Percentiles rank a stretch among this genome's conserved stretches.
phyloP scores from a whole-genome alignment of 2,888 invertebrate species.

The Drosophila niveifrons region DNA sequence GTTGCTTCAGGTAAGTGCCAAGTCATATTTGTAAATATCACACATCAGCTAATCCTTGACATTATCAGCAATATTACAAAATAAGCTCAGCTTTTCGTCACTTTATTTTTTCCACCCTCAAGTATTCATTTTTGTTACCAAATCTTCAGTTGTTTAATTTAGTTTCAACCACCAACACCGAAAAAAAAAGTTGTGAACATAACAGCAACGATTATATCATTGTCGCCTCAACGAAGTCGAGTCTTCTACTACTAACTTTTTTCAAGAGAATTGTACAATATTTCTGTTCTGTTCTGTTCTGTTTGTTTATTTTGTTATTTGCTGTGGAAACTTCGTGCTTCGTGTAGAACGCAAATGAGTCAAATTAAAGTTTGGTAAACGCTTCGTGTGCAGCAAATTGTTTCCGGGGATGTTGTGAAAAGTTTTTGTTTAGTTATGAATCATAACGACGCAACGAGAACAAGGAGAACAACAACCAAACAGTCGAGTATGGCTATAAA shows the following conservation, averaged over 20 bases:
- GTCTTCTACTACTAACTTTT: slow-evolving; percentile 12
- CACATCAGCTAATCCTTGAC: not conserved
- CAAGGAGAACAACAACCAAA: slow-evolving; percentile 30
- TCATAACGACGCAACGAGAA: slow-evolving; percentile 67
- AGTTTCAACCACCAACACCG: slow-evolving; percentile 35
- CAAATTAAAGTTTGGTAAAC: slow-evolving; percentile 76
- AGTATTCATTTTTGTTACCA: not conserved
- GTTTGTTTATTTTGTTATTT: slow-evolving; percentile 17
- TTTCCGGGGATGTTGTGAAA: slow-evolving; percentile 78
- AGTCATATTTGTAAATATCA: not conserved
- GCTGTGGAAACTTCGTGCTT: slow-evolving; percentile 12
- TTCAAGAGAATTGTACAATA: slow-evolving; percentile 11
- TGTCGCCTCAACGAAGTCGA: slow-evolving; percentile 34
- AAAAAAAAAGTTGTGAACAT: not conserved
- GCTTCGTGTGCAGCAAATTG: slow-evolving; percentile 78
- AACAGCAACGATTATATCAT: slow-evolving; percentile 16
- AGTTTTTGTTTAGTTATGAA: slow-evolving; percentile 76
- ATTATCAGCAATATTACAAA: not conserved
- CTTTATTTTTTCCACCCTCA: slow-evolving; percentile 1
- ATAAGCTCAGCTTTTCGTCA: not conserved
- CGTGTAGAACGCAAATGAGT: slow-evolving; percentile 49
- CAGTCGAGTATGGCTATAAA: slow-evolving; percentile 61
- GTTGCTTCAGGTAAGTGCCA: not conserved
- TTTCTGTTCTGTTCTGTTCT: not conserved
- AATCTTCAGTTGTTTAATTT: not conserved